Percentiles rank a stretch among this genome's conserved stretches.
Conservation (phyloP, 2,888 invertebrate species). For the Sarcophaga rosellei region DNA sequence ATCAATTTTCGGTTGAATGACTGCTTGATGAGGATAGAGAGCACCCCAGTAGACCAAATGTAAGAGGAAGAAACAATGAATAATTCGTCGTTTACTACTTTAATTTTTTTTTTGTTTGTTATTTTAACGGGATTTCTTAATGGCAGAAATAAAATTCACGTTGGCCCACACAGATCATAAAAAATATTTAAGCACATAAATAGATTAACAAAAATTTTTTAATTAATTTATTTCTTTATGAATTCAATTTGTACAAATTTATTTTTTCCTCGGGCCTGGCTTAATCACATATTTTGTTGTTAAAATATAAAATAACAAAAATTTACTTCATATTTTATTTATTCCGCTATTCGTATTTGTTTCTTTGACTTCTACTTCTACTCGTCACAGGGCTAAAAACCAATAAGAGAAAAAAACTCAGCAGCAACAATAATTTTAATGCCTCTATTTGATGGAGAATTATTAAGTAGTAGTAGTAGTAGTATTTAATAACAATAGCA, state of each 20-base stretch:
- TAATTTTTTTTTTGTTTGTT: neutral
- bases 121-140: constrained; percentile 6
- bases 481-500: constrained; percentile 38
- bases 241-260: constrained; percentile 17
- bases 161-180: constrained; percentile 25
- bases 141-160: constrained; percentile 24
- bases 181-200: neutral
- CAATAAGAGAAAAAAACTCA: constrained; percentile 38
- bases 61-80: constrained; percentile 19
- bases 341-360: constrained; percentile 8
- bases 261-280: neutral
- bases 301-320: constrained; percentile 42
- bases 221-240: constrained; percentile 22
- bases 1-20: constrained; percentile 62
- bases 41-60: constrained; percentile 52
- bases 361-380: constrained; percentile 25
- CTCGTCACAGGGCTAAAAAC: constrained; percentile 59
- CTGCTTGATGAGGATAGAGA: constrained; percentile 36
- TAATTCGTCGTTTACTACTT: neutral
- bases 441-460: constrained; percentile 49
- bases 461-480: constrained; percentile 44
- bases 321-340: constrained; percentile 33
- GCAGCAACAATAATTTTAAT: constrained; percentile 12
- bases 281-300: constrained; percentile 22
- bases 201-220: constrained; percentile 5